Conservation (phyloP, 2,113 vertebrate species). For the Indicator maculatus region DNA sequence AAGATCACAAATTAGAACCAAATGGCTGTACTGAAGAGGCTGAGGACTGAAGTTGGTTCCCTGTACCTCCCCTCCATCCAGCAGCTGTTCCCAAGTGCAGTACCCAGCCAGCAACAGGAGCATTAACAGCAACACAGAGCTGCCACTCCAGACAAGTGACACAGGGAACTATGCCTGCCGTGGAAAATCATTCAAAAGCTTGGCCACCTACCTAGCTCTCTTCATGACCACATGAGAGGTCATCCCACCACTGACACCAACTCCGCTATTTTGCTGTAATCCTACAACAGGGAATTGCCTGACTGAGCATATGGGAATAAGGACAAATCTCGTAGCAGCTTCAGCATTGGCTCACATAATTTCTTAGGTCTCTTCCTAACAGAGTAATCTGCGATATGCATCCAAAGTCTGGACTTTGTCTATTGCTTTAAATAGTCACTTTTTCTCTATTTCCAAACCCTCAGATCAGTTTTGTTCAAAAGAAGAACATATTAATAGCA, state of each 20-base stretch:
- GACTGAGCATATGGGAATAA: neutral
- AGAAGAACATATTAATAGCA: slow-evolving; percentile 69
- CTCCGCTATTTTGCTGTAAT: neutral
- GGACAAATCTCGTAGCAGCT: neutral
- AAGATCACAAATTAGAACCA: neutral
- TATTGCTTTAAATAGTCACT: slow-evolving; percentile 60
- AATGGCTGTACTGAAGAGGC: neutral
- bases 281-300: neutral
- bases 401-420: slow-evolving; percentile 27
- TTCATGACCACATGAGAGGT: neutral
- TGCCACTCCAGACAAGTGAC: neutral
- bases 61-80: too few relatives aligned
- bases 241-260: neutral
- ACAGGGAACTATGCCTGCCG: neutral
- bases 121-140: fast-evolving
- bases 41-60: neutral
- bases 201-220: neutral
- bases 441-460: slow-evolving; percentile 65
- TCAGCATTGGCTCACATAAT: neutral
- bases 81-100: neutral
- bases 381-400: neutral
- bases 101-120: neutral
- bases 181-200: neutral
- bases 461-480: slow-evolving; percentile 63
- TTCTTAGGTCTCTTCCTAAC: slow-evolving; percentile 15